Evolutionary conservation across 2,888 invertebrate species (phyloP).

Genomic region (Cordilura impudica): DNA sequence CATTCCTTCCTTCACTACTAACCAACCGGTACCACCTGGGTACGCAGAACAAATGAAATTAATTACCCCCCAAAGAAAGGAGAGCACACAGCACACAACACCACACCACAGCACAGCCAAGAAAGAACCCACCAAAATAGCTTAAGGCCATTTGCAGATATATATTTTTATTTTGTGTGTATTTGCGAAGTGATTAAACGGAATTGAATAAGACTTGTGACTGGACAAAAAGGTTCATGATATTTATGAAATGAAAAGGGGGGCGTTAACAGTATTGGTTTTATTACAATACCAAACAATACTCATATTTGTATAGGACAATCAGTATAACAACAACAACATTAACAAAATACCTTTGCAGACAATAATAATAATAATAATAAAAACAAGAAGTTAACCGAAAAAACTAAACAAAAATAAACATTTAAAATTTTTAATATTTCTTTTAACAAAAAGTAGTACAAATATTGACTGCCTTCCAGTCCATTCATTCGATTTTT

Average conservation of each 20-base stretch:
- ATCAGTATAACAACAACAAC: not conserved
- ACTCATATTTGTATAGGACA: not conserved
- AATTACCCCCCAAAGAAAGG: slow-evolving; percentile 42
- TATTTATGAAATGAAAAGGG: slow-evolving; percentile 18
- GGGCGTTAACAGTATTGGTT: slow-evolving; percentile 52
- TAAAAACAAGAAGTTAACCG: slow-evolving; percentile 13
- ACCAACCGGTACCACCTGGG: slow-evolving; percentile 48
- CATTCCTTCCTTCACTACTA: slow-evolving; percentile 17
- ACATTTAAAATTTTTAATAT: not conserved
- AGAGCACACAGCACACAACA: no score
- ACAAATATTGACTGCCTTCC: not conserved
- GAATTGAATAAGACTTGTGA: slow-evolving; percentile 20
- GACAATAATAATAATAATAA: no score
- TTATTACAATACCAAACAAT: slow-evolving; percentile 48
- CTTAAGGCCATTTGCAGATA: slow-evolving; percentile 33
- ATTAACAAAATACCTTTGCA: not conserved
- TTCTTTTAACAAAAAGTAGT: not conserved
- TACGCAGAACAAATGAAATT: slow-evolving; percentile 56
- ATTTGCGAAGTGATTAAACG: slow-evolving; percentile 25
- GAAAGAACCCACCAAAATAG: slow-evolving; percentile 17
- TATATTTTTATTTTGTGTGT: slow-evolving; percentile 17
- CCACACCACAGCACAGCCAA: no score
- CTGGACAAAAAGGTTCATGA: slow-evolving; percentile 30
- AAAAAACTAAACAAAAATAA: not conserved
- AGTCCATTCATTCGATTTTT: not conserved